Evolutionary conservation across 1,140 invertebrate genomes (phyloP).

Genomic region (Drosophila azteca): DNA sequence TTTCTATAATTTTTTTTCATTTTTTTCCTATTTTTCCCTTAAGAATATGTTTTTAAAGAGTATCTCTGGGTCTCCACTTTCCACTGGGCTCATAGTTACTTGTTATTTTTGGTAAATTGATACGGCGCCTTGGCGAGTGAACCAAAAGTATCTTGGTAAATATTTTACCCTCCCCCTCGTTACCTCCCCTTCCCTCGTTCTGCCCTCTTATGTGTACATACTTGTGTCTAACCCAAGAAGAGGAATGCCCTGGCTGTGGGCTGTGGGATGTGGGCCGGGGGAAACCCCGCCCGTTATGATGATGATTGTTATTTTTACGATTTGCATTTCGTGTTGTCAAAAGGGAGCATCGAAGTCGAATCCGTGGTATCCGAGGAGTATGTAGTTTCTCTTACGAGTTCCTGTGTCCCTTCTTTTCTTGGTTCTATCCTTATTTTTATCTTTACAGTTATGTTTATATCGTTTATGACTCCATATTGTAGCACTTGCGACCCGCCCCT

Average conservation of each 20-base stretch:
- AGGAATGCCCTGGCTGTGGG: not conserved
- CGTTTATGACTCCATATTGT: constrained; percentile 47
- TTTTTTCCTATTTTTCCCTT: too few relatives aligned
- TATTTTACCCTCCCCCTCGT: constrained; percentile 32
- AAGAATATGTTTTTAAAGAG: constrained; percentile 1
- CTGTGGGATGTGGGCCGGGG: too few relatives aligned
- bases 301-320: constrained; percentile 68
- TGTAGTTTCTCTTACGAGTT: constrained; percentile 10
- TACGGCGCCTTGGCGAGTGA: constrained; percentile 57
- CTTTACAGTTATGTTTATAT: constrained; percentile 57
- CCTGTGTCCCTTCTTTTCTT: not conserved
- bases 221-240: constrained; percentile 31
- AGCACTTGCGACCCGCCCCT: too few relatives aligned
- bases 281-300: constrained; percentile 40
- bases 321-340: constrained; percentile 60
- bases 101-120: constrained; percentile 73
- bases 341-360: constrained; percentile 33
- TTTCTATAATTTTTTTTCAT: not conserved
- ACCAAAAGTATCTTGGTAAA: constrained; percentile 43
- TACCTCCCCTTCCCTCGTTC: not conserved
- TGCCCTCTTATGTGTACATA: constrained; percentile 15
- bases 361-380: constrained; percentile 32
- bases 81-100: constrained; percentile 15
- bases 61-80: not conserved
- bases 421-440: constrained; percentile 49